Evolutionary conservation across 2,113 vertebrate species (phyloP).

Genomic region (Eupsittula cactorum): DNA sequence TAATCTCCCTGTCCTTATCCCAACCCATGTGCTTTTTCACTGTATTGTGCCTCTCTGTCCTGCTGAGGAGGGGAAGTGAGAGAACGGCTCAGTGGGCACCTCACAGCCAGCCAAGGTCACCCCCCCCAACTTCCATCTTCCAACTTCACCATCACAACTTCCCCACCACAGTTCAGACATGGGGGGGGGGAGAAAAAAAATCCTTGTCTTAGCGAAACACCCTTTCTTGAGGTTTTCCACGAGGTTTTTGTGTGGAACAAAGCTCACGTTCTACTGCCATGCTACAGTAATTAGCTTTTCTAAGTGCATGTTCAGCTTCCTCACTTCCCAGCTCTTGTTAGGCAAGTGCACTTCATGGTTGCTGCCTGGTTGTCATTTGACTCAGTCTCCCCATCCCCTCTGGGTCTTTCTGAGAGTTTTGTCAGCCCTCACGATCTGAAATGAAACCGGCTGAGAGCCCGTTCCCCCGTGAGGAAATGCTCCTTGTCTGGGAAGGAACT

Average conservation of each 20-base stretch:
- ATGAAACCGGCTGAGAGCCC: not conserved
- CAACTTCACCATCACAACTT: not conserved
- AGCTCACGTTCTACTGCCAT: not conserved
- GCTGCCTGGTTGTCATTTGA: not conserved
- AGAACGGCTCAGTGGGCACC: fast-evolving
- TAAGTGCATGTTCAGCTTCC: not conserved
- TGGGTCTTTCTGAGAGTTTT: not conserved
- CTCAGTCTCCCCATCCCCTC: not conserved
- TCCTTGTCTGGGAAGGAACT: not conserved
- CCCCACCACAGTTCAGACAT: not conserved
- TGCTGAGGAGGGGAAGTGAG: not conserved
- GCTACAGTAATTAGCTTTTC: not conserved
- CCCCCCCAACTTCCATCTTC: not conserved
- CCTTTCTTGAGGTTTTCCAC: not conserved
- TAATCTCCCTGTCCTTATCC: not conserved
- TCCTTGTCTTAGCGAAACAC: not conserved
- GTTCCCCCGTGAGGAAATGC: not conserved
- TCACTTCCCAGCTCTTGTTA: not conserved
- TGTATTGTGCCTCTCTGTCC: not conserved
- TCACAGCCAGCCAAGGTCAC: not conserved
- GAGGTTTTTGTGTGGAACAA: not conserved
- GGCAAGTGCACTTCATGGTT: not conserved
- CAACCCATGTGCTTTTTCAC: not conserved
- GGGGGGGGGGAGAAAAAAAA: not conserved
- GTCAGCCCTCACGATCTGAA: not conserved